A percentile compares a stretch with the other conserved stretches of the same genome.
phyloP scores from a whole-genome alignment of 2,888 invertebrate species.

The Caenorhabditis sp. region DNA sequence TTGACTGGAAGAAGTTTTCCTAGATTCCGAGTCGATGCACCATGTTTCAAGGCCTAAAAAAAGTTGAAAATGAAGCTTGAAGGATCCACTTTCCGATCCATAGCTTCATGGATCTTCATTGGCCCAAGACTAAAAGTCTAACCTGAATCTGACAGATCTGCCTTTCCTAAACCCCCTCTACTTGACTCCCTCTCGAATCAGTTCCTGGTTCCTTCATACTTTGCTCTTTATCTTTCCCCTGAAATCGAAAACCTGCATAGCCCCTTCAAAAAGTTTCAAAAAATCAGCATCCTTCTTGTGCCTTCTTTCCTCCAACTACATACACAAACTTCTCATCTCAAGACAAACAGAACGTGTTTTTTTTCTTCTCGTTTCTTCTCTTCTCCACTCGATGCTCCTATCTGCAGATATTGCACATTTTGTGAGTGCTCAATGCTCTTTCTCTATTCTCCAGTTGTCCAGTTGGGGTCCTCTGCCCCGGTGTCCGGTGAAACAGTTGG shows the following conservation, averaged over 20 bases:
- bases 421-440: constrained; percentile 46
- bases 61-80: too few species aligned
- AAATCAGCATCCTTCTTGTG: constrained; percentile 26
- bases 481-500: constrained; percentile 46
- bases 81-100: too few species aligned
- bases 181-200: too few species aligned
- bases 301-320: neutral
- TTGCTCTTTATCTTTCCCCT: neutral
- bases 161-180: neutral
- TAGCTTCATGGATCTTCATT: too few species aligned
- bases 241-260: constrained; percentile 17
- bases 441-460: neutral
- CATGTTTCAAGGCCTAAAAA: too few species aligned
- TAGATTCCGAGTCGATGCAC: too few species aligned
- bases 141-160: too few species aligned
- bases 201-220: neutral
- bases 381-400: neutral
- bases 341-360: constrained; percentile 47
- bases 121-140: too few species aligned
- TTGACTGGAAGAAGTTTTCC: too few species aligned
- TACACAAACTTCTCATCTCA: neutral
- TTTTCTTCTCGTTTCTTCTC: neutral
- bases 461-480: neutral
- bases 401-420: constrained; percentile 30
- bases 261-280: constrained; percentile 28